Percentiles rank a stretch among this genome's conserved stretches.
Conservation (phyloP, 2,797 vertebrate species). For the Phoebastria nigripes region DNA sequence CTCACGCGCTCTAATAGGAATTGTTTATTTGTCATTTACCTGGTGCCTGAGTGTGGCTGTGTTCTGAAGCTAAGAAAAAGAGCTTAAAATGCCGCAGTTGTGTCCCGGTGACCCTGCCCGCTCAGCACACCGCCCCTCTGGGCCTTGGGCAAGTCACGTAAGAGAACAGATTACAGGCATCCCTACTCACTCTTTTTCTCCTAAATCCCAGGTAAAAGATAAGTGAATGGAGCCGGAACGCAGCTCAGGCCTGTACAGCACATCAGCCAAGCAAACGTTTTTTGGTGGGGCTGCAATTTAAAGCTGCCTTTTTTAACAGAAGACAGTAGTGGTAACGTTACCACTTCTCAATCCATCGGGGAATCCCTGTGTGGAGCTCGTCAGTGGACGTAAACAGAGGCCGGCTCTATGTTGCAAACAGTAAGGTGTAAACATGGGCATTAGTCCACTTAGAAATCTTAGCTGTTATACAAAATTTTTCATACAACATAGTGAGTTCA, state of each 20-base stretch:
- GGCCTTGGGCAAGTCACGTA: not conserved
- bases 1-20: not conserved
- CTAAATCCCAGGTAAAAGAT: not conserved
- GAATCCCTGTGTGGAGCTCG: not conserved
- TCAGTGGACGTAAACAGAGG: not conserved
- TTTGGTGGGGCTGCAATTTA: not conserved
- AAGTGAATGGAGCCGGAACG: not conserved
- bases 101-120: not conserved
- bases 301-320: not conserved
- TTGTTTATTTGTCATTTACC: too few species aligned
- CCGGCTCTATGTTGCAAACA: not conserved
- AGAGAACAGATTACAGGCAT: not conserved
- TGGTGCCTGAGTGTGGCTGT: not conserved
- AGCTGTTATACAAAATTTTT: not conserved
- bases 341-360: rapidly evolving
- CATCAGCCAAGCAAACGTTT: not conserved
- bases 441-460: not conserved
- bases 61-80: not conserved
- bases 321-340: not conserved
- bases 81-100: not conserved
- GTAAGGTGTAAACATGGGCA: not conserved
- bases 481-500: not conserved
- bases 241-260: not conserved
- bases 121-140: not conserved
- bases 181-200: not conserved